These are phyloP conservation scores for Hylia prasina DNA, from an alignment of 2,113 vertebrate species.

Conservation along the genomic window DNA sequence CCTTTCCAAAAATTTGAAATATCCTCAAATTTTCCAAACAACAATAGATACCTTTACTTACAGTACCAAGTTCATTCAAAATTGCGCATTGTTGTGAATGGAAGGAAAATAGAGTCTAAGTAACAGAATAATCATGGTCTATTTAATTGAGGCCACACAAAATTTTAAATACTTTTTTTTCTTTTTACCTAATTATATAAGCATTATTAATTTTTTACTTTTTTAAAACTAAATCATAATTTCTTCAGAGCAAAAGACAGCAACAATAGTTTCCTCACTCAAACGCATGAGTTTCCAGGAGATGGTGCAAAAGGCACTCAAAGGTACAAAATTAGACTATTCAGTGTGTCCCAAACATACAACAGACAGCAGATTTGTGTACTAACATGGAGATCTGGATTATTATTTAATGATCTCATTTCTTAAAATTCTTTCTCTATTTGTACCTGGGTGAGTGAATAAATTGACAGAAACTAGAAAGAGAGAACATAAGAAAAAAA, in stretches of 20 bases:
- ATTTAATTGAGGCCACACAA: not conserved
- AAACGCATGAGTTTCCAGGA: not conserved
- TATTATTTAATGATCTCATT: not conserved
- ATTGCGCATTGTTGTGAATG: not conserved
- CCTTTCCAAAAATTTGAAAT: not conserved
- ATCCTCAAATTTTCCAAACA: not conserved
- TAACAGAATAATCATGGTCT: not conserved
- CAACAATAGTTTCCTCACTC: not conserved
- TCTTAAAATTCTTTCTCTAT: not conserved
- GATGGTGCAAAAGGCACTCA: not conserved
- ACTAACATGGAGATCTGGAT: not conserved
- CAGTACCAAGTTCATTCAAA: not conserved
- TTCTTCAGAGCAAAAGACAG: not conserved
- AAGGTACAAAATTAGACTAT: not conserved
- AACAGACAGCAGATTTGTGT: not conserved
- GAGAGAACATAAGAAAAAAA: not conserved
- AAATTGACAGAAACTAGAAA: not conserved
- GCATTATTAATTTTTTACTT: not conserved
- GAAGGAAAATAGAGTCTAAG: not conserved
- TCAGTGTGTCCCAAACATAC: not conserved
- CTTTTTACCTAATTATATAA: not conserved
- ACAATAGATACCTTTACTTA: not conserved
- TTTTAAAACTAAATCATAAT: not conserved
- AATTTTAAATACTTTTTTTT: not conserved
- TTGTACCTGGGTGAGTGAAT: not conserved